These are phyloP conservation scores for Altica lythri DNA, from an alignment of 2,888 invertebrate species.

Conservation along the genomic window DNA sequence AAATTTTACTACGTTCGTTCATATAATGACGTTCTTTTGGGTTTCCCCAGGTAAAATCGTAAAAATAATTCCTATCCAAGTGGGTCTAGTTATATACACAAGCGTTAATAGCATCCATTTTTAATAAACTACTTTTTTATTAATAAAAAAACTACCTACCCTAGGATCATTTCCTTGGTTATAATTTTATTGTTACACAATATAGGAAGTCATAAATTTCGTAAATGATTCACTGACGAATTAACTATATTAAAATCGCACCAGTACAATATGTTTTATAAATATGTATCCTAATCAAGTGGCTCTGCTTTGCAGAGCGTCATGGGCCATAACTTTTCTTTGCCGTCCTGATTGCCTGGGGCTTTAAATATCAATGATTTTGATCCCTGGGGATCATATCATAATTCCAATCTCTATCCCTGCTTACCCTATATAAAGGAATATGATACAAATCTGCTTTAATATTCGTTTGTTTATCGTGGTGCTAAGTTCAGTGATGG, in stretches of 20 bases:
- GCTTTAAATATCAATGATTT: slow-evolving; percentile 74
- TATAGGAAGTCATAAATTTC: slow-evolving; percentile 18
- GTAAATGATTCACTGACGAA: slow-evolving; percentile 17
- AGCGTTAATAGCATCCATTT: no score
- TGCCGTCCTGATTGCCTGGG: slow-evolving; percentile 55
- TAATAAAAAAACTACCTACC: no score
- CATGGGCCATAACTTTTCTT: slow-evolving; percentile 54
- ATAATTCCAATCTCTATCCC: slow-evolving; percentile 26
- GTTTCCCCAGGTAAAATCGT: no score
- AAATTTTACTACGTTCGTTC: no score
- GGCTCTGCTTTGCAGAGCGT: slow-evolving; percentile 45
- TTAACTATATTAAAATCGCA: slow-evolving; percentile 22
- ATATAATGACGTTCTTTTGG: no score
- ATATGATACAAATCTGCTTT: slow-evolving; percentile 15
- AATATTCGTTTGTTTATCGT: slow-evolving; percentile 23
- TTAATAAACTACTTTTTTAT: no score
- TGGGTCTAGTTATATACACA: no score
- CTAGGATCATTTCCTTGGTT: no score
- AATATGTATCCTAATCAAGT: slow-evolving; percentile 40
- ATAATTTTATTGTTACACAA: no score
- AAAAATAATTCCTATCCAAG: no score
- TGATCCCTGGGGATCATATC: slow-evolving; percentile 61
- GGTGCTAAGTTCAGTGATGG: slow-evolving; percentile 12
- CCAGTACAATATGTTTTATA: slow-evolving; percentile 25
- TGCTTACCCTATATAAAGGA: slow-evolving; percentile 30